phyloP scores from a whole-genome alignment of 2,797 vertebrate genomes.

The Tachyglossus aculeatus region DNA sequence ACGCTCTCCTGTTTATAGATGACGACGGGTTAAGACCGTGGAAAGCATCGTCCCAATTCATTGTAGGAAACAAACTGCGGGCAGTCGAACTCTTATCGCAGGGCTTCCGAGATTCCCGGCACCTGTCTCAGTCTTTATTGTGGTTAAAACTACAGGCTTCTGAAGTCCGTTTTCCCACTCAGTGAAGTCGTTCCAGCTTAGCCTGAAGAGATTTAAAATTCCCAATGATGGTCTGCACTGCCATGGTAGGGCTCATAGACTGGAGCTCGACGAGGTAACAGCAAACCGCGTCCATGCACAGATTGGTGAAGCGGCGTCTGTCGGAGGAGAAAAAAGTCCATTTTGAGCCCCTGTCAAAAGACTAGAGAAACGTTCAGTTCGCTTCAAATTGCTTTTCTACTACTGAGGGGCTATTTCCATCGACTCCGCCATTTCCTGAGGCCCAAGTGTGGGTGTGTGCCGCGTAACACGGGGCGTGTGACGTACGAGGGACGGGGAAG shows the following conservation, averaged over 20 bases:
- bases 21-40: conserved; percentile 34
- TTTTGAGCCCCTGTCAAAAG: too few relatives aligned
- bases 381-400: too few relatives aligned
- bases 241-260: conserved; percentile 85
- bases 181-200: conserved; percentile 92
- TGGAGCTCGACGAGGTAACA: conserved; percentile 96
- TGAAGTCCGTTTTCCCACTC: conserved; percentile 42
- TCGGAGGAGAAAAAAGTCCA: conserved; percentile 41
- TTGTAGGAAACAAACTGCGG: too few relatives aligned
- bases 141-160: conserved; percentile 32
- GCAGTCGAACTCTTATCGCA: conserved; percentile 20
- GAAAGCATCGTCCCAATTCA: conserved; percentile 3
- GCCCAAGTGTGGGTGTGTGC: too few relatives aligned
- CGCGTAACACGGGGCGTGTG: too few relatives aligned
- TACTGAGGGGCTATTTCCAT: too few relatives aligned
- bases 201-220: conserved; percentile 96
- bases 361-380: too few relatives aligned
- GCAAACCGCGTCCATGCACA: conserved; percentile 93
- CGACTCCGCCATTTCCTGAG: too few relatives aligned
- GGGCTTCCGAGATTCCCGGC: conserved; percentile 38
- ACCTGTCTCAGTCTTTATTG: conserved; percentile 46
- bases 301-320: conserved; percentile 91
- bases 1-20: conserved; percentile 51
- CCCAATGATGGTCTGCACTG: conserved; percentile 85
- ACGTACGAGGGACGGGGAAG: too few relatives aligned